These are phyloP conservation scores for Sarcoramphus papa DNA, from an alignment of 2,797 vertebrate genomes.

Conservation along the genomic window DNA sequence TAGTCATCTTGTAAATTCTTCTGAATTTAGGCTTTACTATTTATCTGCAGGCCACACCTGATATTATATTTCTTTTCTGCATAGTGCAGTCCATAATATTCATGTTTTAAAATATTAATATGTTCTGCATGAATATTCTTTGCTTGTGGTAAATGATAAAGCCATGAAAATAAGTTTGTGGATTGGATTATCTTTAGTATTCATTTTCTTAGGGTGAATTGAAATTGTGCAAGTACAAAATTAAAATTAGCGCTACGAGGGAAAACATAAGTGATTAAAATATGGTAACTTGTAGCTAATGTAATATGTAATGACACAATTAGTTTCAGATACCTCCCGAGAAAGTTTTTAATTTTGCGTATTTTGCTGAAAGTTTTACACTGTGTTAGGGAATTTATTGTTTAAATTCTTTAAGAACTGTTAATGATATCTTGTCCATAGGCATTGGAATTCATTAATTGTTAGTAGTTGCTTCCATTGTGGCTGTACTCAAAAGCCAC, in stretches of 20 bases:
- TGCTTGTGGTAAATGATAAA: background rate
- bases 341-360: background rate
- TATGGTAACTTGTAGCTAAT: background rate
- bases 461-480: background rate
- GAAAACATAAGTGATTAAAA: slow-evolving; percentile 1
- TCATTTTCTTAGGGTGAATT: background rate
- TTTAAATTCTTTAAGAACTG: background rate
- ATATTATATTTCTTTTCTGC: background rate
- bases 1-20: background rate
- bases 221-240: slow-evolving; percentile 17
- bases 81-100: background rate
- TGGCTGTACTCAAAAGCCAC: background rate
- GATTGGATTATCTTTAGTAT: background rate
- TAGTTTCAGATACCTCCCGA: background rate
- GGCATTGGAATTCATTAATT: background rate
- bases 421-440: background rate
- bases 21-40: background rate
- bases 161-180: background rate
- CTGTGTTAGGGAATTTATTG: background rate
- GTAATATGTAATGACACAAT: background rate
- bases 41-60: background rate
- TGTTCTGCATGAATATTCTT: background rate
- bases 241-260: background rate
- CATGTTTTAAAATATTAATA: background rate
- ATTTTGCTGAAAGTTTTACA: background rate